Conservation (phyloP, 2,797 vertebrate genomes). For the Podargus strigoides region DNA sequence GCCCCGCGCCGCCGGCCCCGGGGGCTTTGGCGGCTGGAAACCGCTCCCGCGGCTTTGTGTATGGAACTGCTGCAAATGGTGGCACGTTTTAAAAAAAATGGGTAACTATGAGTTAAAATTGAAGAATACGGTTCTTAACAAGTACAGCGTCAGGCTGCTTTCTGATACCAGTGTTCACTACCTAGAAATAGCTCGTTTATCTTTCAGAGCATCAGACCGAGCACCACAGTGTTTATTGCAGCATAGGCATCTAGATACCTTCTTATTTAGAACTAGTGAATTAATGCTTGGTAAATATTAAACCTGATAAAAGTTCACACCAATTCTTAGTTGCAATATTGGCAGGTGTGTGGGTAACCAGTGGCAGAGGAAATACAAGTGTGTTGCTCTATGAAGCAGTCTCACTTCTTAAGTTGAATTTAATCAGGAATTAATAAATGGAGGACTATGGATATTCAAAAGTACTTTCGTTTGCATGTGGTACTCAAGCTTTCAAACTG, state of each 20-base stretch:
- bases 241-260: accelerated
- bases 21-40: no score
- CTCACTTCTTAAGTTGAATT: not conserved
- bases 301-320: not conserved
- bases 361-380: accelerated
- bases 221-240: accelerated
- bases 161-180: not conserved
- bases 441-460: not conserved
- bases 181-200: not conserved
- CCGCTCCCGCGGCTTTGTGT: conserved; percentile 63
- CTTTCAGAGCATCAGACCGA: not conserved
- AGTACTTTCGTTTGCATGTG: not conserved
- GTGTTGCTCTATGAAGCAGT: not conserved
- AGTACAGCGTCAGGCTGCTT: conserved; percentile 19
- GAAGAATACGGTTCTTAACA: conserved; percentile 52
- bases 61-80: no score
- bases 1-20: not conserved
- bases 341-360: not conserved
- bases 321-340: not conserved
- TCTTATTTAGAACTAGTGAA: not conserved
- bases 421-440: not conserved
- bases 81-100: no score
- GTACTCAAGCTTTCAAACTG: not conserved
- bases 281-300: not conserved
- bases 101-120: no score